phyloP scores from a whole-genome alignment of 2,113 vertebrate species.

The Rhabdomys dilectus region DNA sequence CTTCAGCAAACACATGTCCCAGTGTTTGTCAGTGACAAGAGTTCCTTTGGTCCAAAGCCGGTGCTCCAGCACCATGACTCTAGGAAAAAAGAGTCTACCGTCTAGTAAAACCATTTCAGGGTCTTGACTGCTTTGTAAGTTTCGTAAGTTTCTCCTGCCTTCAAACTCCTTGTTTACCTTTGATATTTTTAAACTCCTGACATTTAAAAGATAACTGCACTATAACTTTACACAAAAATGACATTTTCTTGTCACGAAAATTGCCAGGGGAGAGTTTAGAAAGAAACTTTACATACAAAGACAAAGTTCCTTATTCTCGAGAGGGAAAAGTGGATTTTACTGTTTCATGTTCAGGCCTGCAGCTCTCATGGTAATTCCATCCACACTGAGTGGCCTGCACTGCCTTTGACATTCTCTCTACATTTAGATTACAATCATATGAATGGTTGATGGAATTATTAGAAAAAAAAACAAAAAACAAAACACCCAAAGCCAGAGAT shows the following conservation, averaged over 20 bases:
- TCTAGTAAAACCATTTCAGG: not conserved
- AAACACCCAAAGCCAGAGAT: conserved; percentile 59
- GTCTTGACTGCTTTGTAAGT: conserved; percentile 29
- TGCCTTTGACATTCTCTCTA: not conserved
- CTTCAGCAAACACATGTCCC: not conserved
- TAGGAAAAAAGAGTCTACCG: conserved; percentile 32
- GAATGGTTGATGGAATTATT: not conserved
- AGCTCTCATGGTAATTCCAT: not conserved
- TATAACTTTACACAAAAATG: conserved; percentile 61
- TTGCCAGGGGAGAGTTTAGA: conserved; percentile 51
- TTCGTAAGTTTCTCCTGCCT: conserved; percentile 25
- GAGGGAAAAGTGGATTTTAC: conserved; percentile 26
- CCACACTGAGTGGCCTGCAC: not conserved
- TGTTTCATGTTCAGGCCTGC: not conserved
- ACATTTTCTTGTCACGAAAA: conserved; percentile 60
- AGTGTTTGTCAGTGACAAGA: not conserved
- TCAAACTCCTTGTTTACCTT: conserved; percentile 55
- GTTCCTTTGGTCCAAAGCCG: conserved; percentile 1
- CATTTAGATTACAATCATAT: not conserved
- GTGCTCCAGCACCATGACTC: not conserved
- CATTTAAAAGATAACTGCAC: conserved; percentile 64
- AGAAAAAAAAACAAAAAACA: not conserved
- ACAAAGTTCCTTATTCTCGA: not conserved
- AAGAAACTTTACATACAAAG: conserved; percentile 48
- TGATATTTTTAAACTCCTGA: conserved; percentile 63